Conservation (phyloP, 2,888 invertebrate species). For the Drosophila parthenogenetica region DNA sequence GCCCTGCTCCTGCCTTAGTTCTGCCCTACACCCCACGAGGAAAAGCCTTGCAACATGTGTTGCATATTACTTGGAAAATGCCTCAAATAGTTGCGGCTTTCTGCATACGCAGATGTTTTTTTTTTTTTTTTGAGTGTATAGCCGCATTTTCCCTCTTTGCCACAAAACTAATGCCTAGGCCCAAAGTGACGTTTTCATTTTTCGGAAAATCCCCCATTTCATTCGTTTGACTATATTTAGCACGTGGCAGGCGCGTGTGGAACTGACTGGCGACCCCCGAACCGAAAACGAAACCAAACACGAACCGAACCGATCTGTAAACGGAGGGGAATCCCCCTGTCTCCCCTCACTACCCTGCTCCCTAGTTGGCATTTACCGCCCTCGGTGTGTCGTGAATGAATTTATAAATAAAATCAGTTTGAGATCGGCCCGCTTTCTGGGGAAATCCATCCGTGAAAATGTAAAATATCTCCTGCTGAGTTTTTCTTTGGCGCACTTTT, state of each 20-base stretch:
- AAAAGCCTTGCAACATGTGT: slow-evolving; percentile 64
- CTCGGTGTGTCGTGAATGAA: slow-evolving; percentile 73
- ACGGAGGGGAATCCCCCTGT: slow-evolving; percentile 25
- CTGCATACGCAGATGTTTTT: slow-evolving; percentile 53
- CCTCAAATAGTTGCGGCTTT: slow-evolving; percentile 65
- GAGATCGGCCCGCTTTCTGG: slow-evolving; percentile 67
- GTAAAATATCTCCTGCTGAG: slow-evolving; percentile 79
- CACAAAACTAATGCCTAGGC: slow-evolving; percentile 66
- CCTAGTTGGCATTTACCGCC: slow-evolving; percentile 43
- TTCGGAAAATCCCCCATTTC: slow-evolving; percentile 78
- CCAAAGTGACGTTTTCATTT: slow-evolving; percentile 78
- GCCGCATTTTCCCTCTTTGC: slow-evolving; percentile 11
- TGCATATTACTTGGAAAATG: slow-evolving; percentile 81
- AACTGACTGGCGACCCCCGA: slow-evolving; percentile 35
- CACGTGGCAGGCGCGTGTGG: slow-evolving; percentile 54
- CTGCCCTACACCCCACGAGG: slow-evolving; percentile 8
- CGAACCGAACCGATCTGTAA: slow-evolving; percentile 1
- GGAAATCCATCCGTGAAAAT: slow-evolving; percentile 79
- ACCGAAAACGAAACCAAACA: slow-evolving; percentile 7
- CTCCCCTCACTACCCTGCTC: slow-evolving; percentile 28
- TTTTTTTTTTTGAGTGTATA: slow-evolving; percentile 16
- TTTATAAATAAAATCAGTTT: slow-evolving; percentile 70
- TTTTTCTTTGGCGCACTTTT: slow-evolving; percentile 62
- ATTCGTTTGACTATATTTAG: slow-evolving; percentile 62
- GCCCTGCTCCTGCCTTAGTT: too few species aligned